Conservation (phyloP, 2,888 invertebrate genomes). For the Psylliodes chrysocephalus region DNA sequence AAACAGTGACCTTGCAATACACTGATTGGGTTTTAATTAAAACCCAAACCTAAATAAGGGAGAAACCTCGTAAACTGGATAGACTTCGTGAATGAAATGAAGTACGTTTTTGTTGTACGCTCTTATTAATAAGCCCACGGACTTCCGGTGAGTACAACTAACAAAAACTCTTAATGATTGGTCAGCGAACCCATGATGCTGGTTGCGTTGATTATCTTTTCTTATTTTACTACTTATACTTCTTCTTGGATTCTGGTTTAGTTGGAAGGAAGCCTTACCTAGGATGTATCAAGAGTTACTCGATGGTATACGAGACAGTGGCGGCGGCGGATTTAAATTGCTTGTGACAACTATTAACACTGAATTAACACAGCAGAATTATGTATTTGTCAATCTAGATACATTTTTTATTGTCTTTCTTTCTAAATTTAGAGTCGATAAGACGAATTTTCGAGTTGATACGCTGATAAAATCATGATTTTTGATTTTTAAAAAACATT, state of each 20-base stretch:
- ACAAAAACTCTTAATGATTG: conserved; percentile 46
- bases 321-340: no score
- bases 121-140: conserved; percentile 46
- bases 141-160: conserved; percentile 44
- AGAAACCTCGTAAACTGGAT: conserved; percentile 30
- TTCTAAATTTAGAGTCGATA: no score
- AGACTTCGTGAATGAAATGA: conserved; percentile 39
- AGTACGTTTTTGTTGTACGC: conserved; percentile 35
- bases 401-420: no score
- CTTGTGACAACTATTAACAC: no score
- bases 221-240: conserved; percentile 5
- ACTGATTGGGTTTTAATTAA: not conserved
- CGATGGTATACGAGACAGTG: not conserved
- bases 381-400: no score
- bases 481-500: no score
- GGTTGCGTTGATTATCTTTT: conserved; percentile 5
- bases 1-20: no score
- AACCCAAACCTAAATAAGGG: conserved; percentile 21
- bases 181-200: conserved; percentile 49
- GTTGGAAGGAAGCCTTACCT: conserved; percentile 23
- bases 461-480: no score
- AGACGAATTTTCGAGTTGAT: no score
- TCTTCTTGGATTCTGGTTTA: conserved; percentile 7
- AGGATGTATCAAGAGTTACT: conserved; percentile 35
- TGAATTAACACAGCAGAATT: no score